These are phyloP conservation scores for Eristalinus aeneus DNA, from an alignment of 2,888 invertebrate genomes.

Conservation along the genomic window DNA sequence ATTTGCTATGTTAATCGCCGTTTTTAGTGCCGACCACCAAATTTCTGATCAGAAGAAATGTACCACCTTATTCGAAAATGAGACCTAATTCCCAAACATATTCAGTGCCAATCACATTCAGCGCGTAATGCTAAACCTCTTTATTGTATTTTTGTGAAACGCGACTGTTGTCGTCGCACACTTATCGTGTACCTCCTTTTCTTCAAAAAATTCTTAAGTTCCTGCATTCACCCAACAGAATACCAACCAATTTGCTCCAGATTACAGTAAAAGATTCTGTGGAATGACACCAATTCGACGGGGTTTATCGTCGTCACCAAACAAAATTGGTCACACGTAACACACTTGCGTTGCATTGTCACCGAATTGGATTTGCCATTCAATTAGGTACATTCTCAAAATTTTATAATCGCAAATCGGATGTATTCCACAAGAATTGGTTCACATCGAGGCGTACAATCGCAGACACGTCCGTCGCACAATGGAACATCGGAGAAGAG, in stretches of 20 bases:
- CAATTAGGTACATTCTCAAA: conserved; percentile 12
- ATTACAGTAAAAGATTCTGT: neutral
- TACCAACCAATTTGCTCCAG: neutral
- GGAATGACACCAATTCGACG: neutral
- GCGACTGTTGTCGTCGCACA: too few relatives aligned
- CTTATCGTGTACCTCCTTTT: neutral
- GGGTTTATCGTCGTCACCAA: neutral
- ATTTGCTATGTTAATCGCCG: too few relatives aligned
- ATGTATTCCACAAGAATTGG: conserved; percentile 21
- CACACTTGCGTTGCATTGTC: conserved; percentile 17
- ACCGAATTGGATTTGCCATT: conserved; percentile 20
- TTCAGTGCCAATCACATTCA: too few relatives aligned
- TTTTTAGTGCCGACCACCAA: too few relatives aligned
- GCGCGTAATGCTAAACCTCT: too few relatives aligned
- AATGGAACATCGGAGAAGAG: conserved; percentile 29
- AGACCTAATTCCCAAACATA: too few relatives aligned
- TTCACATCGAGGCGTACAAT: neutral
- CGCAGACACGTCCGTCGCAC: neutral
- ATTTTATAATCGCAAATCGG: neutral
- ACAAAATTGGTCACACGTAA: conserved; percentile 1
- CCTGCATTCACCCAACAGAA: neutral
- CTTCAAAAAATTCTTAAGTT: neutral
- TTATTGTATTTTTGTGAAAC: too few relatives aligned
- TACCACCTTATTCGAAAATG: too few relatives aligned
- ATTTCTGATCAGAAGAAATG: too few relatives aligned